Evolutionary conservation across 2,888 invertebrate species (phyloP).

Genomic region (Tachina fera): DNA sequence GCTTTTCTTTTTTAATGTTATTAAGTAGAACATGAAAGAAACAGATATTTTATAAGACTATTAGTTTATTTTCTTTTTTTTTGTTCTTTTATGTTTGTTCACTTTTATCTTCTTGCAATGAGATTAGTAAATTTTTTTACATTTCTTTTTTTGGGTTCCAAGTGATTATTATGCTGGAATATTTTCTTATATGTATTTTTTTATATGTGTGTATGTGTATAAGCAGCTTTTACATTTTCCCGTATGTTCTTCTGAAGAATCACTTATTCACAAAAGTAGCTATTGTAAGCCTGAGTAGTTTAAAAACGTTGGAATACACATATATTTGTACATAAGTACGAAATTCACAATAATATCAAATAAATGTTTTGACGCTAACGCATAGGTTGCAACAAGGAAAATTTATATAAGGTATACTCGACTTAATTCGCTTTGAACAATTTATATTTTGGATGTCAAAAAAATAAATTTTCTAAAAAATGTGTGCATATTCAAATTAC

Average conservation of each 20-base stretch:
- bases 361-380: no score
- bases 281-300: no score
- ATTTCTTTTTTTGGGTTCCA: slow-evolving; percentile 2
- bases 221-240: background rate
- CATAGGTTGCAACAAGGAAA: no score
- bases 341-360: background rate
- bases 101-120: slow-evolving; percentile 1
- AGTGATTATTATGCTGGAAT: slow-evolving; percentile 32
- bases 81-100: background rate
- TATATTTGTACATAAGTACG: no score
- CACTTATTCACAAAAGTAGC: background rate
- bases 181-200: slow-evolving; percentile 18
- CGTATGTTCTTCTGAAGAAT: background rate
- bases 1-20: background rate
- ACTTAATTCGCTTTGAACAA: no score
- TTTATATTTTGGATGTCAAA: no score
- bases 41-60: slow-evolving; percentile 2
- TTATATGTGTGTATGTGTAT: background rate
- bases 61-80: background rate
- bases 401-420: no score
- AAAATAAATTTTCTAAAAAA: no score
- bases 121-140: slow-evolving; percentile 8
- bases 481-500: no score
- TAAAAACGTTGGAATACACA: no score
- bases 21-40: slow-evolving; percentile 19